phyloP scores from a whole-genome alignment of 2,113 vertebrate genomes.

The Edolisoma coerulescens region DNA sequence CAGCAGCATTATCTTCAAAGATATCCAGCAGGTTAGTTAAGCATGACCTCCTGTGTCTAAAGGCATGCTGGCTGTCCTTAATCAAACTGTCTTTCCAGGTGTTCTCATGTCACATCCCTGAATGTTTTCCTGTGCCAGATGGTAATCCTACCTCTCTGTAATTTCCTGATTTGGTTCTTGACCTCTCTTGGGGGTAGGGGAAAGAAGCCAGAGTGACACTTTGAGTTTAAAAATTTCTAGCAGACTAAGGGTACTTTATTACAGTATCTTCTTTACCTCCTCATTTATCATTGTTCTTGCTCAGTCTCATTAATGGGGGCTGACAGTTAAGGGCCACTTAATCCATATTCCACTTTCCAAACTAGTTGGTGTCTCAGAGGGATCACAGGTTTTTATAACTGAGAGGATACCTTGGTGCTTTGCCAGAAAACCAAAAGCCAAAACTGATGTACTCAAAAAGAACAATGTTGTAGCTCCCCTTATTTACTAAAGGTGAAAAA shows the following conservation, averaged over 20 bases:
- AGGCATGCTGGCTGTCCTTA: conserved; percentile 6
- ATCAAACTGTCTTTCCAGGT: conserved; percentile 55
- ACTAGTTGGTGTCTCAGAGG: background rate
- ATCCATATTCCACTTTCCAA: background rate
- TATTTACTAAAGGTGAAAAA: background rate
- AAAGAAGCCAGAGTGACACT: background rate
- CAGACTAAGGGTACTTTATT: background rate
- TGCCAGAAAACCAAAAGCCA: background rate
- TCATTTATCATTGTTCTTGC: background rate
- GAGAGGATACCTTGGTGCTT: background rate
- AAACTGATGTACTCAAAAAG: background rate
- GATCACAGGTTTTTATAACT: background rate
- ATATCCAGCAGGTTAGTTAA: conserved; percentile 50
- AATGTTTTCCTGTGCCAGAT: conserved; percentile 33
- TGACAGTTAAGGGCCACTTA: background rate
- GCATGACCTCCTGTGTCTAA: conserved; percentile 54
- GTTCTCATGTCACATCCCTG: conserved; percentile 29
- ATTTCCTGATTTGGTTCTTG: conserved; percentile 16
- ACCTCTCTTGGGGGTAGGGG: background rate
- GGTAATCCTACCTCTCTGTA: conserved; percentile 24
- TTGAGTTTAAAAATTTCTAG: background rate
- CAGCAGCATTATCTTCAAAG: conserved; percentile 44
- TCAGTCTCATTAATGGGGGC: background rate
- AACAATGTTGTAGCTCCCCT: background rate
- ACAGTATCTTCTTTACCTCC: background rate